These are phyloP conservation scores for Nanorana parkeri DNA, from an alignment of 2,113 vertebrate genomes.

Conservation along the genomic window DNA sequence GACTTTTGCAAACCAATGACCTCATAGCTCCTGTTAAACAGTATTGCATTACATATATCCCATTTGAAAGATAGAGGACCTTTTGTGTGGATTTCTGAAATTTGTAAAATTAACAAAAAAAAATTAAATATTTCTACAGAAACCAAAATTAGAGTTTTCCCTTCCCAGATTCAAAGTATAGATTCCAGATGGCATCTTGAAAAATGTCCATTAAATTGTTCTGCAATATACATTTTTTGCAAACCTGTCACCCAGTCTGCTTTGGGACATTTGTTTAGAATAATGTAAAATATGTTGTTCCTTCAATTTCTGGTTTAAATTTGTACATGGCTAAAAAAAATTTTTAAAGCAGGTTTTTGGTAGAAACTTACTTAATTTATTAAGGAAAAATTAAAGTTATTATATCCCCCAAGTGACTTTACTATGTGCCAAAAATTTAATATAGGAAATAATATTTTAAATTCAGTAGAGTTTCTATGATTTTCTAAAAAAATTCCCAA, in stretches of 20 bases:
- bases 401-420: too few relatives aligned
- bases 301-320: too few relatives aligned
- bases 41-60: constrained; percentile 77
- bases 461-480: too few relatives aligned
- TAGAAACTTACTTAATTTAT: too few relatives aligned
- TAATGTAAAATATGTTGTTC: too few relatives aligned
- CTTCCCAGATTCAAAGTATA: constrained; percentile 64
- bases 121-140: neutral
- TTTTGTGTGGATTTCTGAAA: constrained; percentile 16
- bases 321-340: too few relatives aligned
- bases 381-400: too few relatives aligned
- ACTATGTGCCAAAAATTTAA: too few relatives aligned
- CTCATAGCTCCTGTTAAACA: constrained; percentile 84
- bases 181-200: constrained; percentile 69
- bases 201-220: constrained; percentile 60
- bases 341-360: too few relatives aligned
- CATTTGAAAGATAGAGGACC: neutral
- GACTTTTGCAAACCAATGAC: constrained; percentile 86
- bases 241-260: neutral
- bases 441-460: too few relatives aligned
- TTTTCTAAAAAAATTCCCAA: too few relatives aligned
- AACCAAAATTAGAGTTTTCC: constrained; percentile 56
- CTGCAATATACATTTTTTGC: neutral
- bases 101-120: neutral
- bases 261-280: neutral